Conservation (phyloP, 1,140 invertebrate genomes). For the Pogonomyrmex barbatus region DNA sequence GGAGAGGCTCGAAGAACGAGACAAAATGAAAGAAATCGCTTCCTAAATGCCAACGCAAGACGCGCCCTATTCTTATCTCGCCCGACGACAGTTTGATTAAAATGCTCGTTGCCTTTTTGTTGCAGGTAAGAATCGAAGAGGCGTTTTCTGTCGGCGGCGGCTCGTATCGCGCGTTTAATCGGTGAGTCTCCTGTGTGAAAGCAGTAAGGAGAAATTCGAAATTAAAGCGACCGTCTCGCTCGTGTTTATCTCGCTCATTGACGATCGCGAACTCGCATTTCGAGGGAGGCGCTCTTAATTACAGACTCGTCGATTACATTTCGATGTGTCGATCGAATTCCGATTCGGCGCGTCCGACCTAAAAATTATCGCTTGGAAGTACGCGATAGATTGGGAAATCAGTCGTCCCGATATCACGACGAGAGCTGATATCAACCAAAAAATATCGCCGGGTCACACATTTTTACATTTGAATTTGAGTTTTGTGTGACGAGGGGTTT, state of each 20-base stretch:
- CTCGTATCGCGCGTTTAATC: conserved; percentile 72
- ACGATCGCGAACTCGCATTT: conserved; percentile 44
- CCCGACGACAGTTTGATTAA: conserved; percentile 70
- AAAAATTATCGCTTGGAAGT: conserved; percentile 60
- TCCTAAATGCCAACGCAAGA: conserved; percentile 63
- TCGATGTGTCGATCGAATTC: conserved; percentile 32
- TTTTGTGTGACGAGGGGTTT: conserved; percentile 40
- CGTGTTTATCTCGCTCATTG: conserved; percentile 60
- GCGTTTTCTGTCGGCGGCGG: conserved; percentile 57
- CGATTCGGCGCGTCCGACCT: conserved; percentile 1
- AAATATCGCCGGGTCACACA: conserved; percentile 73
- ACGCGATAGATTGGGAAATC: conserved; percentile 18
- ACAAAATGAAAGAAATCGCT: conserved; percentile 61
- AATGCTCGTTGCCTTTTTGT: conserved; percentile 75
- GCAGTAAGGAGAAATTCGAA: conserved; percentile 76
- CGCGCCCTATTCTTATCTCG: conserved; percentile 55
- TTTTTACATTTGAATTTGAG: conserved; percentile 80
- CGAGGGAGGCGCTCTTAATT: conserved; percentile 46
- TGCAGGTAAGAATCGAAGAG: conserved; percentile 76
- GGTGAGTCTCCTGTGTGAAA: conserved; percentile 66
- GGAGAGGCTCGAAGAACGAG: conserved; percentile 45
- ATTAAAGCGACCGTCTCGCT: conserved; percentile 75
- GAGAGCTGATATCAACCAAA: conserved; percentile 11
- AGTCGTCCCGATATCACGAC: conserved; percentile 3
- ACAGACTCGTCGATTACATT: conserved; percentile 32